Evolutionary conservation across 2,888 invertebrate genomes (phyloP).

Genomic region (Bhutanitis thaidina): DNA sequence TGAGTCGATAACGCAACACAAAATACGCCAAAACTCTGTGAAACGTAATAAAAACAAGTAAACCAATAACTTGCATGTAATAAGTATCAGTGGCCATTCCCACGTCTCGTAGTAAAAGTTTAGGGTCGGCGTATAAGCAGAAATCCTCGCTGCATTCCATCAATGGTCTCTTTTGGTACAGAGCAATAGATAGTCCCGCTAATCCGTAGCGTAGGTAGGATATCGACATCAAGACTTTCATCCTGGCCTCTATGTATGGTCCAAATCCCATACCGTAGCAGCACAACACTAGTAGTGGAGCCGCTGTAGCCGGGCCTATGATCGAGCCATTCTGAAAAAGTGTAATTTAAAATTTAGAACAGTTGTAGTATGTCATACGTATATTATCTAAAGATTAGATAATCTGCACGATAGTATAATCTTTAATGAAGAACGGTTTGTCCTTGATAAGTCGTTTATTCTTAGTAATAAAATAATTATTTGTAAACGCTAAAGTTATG

Average conservation of each 20-base stretch:
- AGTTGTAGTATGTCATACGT: too few species aligned
- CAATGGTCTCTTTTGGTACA: conserved; percentile 79
- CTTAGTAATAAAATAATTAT: too few species aligned
- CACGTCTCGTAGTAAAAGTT: conserved; percentile 82
- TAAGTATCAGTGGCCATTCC: conserved; percentile 79
- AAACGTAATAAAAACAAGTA: conserved; percentile 77
- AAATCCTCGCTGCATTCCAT: conserved; percentile 81
- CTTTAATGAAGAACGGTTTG: too few species aligned
- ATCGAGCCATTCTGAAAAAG: conserved; percentile 81
- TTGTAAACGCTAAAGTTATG: too few species aligned
- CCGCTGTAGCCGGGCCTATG: conserved; percentile 76
- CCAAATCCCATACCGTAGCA: conserved; percentile 84
- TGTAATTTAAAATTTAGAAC: conserved; percentile 12
- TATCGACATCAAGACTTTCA: conserved; percentile 76
- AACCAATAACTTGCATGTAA: conserved; percentile 75
- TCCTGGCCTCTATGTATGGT: conserved; percentile 68
- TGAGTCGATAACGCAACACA: conserved; percentile 79
- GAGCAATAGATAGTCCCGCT: conserved; percentile 79
- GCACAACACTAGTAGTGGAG: conserved; percentile 78
- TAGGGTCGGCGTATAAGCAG: conserved; percentile 79
- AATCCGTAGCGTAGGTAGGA: conserved; percentile 85
- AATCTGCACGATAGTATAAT: too few species aligned
- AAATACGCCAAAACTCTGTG: conserved; percentile 77
- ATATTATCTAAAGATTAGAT: too few species aligned
- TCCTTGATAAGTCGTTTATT: too few species aligned